Percentiles rank a stretch among this genome's conserved stretches.
phyloP scores from a whole-genome alignment of 2,888 invertebrate species.

The Acleris sparsana region DNA sequence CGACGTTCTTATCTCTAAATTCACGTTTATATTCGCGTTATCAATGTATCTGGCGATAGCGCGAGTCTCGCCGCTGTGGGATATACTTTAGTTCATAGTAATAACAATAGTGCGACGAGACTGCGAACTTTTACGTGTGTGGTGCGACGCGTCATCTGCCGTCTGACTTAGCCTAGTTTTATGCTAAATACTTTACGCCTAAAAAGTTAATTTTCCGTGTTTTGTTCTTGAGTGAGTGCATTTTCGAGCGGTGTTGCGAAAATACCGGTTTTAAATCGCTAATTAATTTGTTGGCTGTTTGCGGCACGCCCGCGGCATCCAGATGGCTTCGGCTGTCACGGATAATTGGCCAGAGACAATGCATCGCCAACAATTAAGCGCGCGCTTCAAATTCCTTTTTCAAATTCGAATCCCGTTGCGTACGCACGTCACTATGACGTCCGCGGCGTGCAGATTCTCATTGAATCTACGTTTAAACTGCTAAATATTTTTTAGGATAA shows the following conservation, averaged over 20 bases:
- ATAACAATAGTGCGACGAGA: conserved; percentile 25
- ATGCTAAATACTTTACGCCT: conserved; percentile 4
- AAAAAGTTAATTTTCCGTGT: neutral
- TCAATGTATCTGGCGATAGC: conserved; percentile 21
- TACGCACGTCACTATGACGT: conserved; percentile 32
- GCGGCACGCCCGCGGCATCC: conserved; percentile 11
- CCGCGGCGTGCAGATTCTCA: conserved; percentile 13
- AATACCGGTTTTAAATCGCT: conserved; percentile 7
- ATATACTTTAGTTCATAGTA: conserved; percentile 20
- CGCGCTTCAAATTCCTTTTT: conserved; percentile 23
- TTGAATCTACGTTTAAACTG: conserved; percentile 6
- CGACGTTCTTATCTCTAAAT: conserved; percentile 37
- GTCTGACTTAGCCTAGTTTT: conserved; percentile 23
- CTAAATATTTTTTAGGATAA: conserved; percentile 33
- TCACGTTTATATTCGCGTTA: conserved; percentile 49
- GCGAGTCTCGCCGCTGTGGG: conserved; percentile 21
- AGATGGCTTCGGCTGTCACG: conserved; percentile 15
- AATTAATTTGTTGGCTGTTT: conserved; percentile 5
- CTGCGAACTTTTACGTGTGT: conserved; percentile 28
- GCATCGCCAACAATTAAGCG: conserved; percentile 15
- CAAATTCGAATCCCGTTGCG: conserved; percentile 11
- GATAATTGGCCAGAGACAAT: conserved; percentile 26
- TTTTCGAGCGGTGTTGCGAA: neutral
- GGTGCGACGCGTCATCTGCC: conserved; percentile 21
- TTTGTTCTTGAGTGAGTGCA: neutral